A percentile compares a stretch with the other conserved stretches of the same genome.
Conservation (phyloP, 2,888 invertebrate species). For the Scaeva pyrastri region DNA sequence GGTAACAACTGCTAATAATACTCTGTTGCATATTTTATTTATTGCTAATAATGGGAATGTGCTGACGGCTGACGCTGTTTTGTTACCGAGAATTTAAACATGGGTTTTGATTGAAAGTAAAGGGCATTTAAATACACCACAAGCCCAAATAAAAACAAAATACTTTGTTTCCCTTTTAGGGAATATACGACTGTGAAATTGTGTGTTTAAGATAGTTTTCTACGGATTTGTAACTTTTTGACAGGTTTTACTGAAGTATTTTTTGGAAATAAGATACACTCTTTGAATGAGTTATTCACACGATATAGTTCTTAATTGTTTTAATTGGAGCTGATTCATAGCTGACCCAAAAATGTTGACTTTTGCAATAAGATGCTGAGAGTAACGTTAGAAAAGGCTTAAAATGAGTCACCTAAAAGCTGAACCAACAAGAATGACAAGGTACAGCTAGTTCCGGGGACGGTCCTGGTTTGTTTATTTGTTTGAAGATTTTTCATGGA, state of each 20-base stretch:
- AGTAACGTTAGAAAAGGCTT: too few relatives aligned
- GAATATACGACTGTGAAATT: conserved; percentile 8
- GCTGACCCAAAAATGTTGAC: too few relatives aligned
- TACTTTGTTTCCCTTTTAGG: conserved; percentile 9
- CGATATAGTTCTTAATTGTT: background rate
- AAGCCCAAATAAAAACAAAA: background rate
- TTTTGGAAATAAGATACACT: background rate
- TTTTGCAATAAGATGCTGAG: too few relatives aligned
- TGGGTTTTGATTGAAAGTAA: conserved; percentile 26
- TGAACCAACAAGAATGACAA: too few relatives aligned
- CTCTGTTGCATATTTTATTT: conserved; percentile 61
- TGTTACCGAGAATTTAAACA: conserved; percentile 3
- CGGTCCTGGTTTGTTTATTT: too few relatives aligned
- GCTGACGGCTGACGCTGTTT: conserved; percentile 5
- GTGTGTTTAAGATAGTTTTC: conserved; percentile 23
- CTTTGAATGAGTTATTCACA: background rate
- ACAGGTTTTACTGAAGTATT: conserved; percentile 6
- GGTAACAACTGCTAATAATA: conserved; percentile 14
- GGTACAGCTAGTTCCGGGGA: too few relatives aligned
- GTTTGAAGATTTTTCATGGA: too few relatives aligned
- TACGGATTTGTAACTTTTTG: conserved; percentile 21
- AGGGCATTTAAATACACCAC: background rate
- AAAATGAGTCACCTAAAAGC: too few relatives aligned
- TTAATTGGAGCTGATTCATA: too few relatives aligned
- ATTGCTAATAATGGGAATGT: conserved; percentile 35